These are phyloP conservation scores for Melipona bicolor DNA, from an alignment of 2,888 invertebrate genomes.

Conservation along the genomic window DNA sequence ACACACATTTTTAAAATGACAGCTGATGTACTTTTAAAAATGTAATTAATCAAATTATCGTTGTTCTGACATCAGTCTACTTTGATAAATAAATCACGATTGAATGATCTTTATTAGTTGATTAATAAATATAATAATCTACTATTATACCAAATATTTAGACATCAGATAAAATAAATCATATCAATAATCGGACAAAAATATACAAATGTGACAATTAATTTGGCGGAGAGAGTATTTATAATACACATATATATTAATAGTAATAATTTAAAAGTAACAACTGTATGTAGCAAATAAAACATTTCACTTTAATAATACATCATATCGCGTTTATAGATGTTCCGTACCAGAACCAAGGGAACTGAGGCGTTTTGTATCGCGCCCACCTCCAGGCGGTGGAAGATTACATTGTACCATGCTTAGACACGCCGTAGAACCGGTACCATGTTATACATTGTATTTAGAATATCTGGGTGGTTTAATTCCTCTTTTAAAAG, in stretches of 20 bases:
- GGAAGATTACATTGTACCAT: slow-evolving; percentile 98
- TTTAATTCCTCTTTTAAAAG: slow-evolving; percentile 97
- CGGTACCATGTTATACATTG: slow-evolving; percentile 93
- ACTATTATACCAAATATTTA: no score
- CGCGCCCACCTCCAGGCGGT: slow-evolving; percentile 93
- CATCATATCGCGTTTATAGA: slow-evolving; percentile 84
- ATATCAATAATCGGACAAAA: no score
- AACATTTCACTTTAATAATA: background rate
- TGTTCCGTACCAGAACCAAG: slow-evolving; percentile 97
- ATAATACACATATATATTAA: background rate
- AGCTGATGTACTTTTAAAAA: no score
- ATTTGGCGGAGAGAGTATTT: no score
- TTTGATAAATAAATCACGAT: no score
- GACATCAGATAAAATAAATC: no score
- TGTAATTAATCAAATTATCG: no score
- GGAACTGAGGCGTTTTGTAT: slow-evolving; percentile 96
- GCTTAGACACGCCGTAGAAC: slow-evolving; percentile 95
- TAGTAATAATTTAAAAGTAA: background rate
- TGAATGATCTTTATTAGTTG: no score
- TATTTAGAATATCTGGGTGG: slow-evolving; percentile 98
- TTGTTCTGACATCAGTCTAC: no score
- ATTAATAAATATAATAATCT: no score
- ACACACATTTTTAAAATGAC: no score
- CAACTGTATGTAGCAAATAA: background rate
- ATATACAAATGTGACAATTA: no score